Evolutionary conservation across 2,888 invertebrate genomes (phyloP), one percentile per base, ranked within the genome.

Genomic region (Hemicrepidius hirtus): DNA sequence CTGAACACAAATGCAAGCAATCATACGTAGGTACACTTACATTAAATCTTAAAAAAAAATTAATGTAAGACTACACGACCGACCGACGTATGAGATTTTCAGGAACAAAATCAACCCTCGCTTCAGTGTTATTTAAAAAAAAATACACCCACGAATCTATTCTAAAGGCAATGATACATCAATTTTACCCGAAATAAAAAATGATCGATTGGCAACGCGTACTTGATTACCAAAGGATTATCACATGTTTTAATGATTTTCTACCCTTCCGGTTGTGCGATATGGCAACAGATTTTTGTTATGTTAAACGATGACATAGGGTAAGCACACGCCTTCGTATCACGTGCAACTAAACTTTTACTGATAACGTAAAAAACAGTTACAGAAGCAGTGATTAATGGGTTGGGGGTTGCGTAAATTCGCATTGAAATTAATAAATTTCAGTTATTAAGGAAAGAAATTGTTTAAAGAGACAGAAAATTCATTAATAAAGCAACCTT

Each of bases 201-300:
- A 83, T 85, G 86, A 86, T 86, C 82, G 86, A 86, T 86, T 85
- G 83, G 84, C 76, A 80, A 84, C 84, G 85, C 83, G 79, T 80
- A 84, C 85, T 85, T 83, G 84, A 85, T 85, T 84, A 84, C 79
- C 82, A 85, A 85, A 85, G 85, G 85, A 85, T 85, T 85, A 84
- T 84, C 83, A 78, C 77, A 74, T 79, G 77, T 76, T 78, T 77
- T 82, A 83, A 75, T 68, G 67, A 71, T 65, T 73, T 75, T 71
- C 72, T 75, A 78, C 79, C 80, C 79, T 80, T 80, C 76, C 65
- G 65, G 44, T 63, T 73, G n/a, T 37, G 35, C 24, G 65, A 71
- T 66, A 63, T 40, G 55, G 40, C 37, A 40, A 37, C 60, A 68
- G 67, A 81, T 82, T 85, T 85, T 85, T 84, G 84, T 85, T 79